Conservation (phyloP, 2,113 vertebrate genomes). For the Colinus virginianus region DNA sequence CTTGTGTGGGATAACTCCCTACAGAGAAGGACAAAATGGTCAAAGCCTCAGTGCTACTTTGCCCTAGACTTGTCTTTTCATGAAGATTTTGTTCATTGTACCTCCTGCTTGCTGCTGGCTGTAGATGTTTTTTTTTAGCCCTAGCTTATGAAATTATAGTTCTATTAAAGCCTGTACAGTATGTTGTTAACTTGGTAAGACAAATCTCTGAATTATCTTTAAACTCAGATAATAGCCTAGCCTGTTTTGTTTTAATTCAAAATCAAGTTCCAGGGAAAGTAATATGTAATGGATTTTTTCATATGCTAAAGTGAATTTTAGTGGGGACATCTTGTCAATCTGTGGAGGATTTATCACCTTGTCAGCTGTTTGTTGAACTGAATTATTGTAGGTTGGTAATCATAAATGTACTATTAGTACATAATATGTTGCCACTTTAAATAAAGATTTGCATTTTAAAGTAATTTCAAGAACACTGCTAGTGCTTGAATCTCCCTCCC, state of each 20-base stretch:
- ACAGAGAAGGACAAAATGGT: constrained; percentile 59
- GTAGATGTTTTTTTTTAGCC: constrained; percentile 24
- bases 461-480: not conserved
- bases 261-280: constrained; percentile 10
- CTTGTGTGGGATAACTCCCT: constrained; percentile 44
- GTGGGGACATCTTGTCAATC: not conserved
- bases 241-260: constrained; percentile 26
- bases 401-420: not conserved
- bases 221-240: constrained; percentile 19
- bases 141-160: constrained; percentile 40
- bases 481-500: not conserved
- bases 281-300: not conserved
- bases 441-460: not conserved
- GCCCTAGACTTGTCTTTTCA: constrained; percentile 54
- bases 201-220: constrained; percentile 50
- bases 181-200: constrained; percentile 37
- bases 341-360: constrained; percentile 8
- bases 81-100: constrained; percentile 35
- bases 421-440: not conserved
- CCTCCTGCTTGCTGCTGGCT: constrained; percentile 43
- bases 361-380: constrained; percentile 12
- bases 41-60: constrained; percentile 33
- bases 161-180: constrained; percentile 31
- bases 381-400: constrained; percentile 4
- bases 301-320: constrained; percentile 35